Evolutionary conservation across 2,113 vertebrate species (phyloP).

Genomic region (Tupaia tana): DNA sequence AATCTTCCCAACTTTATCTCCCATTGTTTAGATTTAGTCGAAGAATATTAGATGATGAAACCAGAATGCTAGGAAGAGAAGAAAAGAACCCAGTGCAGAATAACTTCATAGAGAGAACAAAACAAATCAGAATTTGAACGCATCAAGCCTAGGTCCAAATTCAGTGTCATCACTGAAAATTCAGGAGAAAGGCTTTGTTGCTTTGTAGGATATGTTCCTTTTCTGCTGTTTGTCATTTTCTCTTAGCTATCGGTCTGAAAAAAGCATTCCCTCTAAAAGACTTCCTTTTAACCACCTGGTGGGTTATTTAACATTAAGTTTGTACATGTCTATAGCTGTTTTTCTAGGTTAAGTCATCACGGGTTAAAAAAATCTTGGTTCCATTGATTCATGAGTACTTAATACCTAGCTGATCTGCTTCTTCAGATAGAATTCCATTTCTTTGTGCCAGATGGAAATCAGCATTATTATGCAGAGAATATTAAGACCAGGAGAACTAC

Average conservation of each 20-base stretch:
- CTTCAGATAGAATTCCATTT: constrained; percentile 35
- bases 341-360: constrained; percentile 61
- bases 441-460: constrained; percentile 54
- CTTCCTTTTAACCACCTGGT: neutral
- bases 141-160: neutral
- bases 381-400: constrained; percentile 53
- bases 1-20: constrained; percentile 3
- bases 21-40: neutral
- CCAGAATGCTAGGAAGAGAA: neutral
- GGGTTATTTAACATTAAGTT: neutral
- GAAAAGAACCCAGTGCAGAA: neutral
- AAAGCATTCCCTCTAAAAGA: neutral
- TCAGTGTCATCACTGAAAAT: neutral
- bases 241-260: neutral
- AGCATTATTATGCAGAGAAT: constrained; percentile 60
- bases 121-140: neutral
- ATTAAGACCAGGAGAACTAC: neutral
- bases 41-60: neutral
- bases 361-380: constrained; percentile 23
- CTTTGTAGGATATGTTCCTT: neutral
- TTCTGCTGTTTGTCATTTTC: neutral
- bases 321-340: neutral
- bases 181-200: neutral
- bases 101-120: neutral
- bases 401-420: constrained; percentile 25